Evolutionary conservation across 2,888 invertebrate genomes (phyloP).

Genomic region (Incurvaria masculella): DNA sequence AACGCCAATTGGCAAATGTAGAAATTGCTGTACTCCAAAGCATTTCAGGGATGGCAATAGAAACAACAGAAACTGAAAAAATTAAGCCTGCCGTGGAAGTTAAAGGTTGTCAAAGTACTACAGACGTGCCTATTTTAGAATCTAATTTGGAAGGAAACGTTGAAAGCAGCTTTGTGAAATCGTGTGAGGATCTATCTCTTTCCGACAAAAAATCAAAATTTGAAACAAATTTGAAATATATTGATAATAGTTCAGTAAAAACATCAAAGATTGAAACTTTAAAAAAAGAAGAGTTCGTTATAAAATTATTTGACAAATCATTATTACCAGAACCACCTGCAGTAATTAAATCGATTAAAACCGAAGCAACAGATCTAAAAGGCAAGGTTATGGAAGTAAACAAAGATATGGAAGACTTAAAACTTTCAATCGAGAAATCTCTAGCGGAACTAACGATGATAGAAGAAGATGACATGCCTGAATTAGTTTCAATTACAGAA

Average conservation of each 20-base stretch:
- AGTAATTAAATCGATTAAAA: background rate
- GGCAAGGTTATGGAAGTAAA: slow-evolving; percentile 48
- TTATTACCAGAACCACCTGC: background rate
- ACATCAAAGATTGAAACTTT: background rate
- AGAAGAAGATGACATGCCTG: slow-evolving; percentile 29
- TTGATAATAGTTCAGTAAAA: background rate
- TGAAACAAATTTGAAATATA: background rate
- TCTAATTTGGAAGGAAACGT: too few relatives aligned
- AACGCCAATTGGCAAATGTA: too few relatives aligned
- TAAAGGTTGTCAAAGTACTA: too few relatives aligned
- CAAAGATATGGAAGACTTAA: slow-evolving; percentile 43
- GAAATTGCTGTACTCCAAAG: too few relatives aligned
- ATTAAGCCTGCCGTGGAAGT: too few relatives aligned
- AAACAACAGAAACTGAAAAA: too few relatives aligned
- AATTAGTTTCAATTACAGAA: background rate
- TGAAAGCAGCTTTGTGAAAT: too few relatives aligned
- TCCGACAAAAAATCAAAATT: too few relatives aligned
- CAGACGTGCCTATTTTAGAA: too few relatives aligned
- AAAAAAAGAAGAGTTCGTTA: background rate
- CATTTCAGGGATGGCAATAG: too few relatives aligned
- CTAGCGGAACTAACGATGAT: slow-evolving; percentile 38
- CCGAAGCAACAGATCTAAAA: slow-evolving; percentile 38
- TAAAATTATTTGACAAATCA: background rate
- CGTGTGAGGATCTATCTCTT: too few relatives aligned
- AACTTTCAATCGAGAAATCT: slow-evolving; percentile 41